These are phyloP conservation scores for Sinocyclocheilus maitianheensis DNA, from an alignment of 2,113 vertebrate species.

Conservation along the genomic window DNA sequence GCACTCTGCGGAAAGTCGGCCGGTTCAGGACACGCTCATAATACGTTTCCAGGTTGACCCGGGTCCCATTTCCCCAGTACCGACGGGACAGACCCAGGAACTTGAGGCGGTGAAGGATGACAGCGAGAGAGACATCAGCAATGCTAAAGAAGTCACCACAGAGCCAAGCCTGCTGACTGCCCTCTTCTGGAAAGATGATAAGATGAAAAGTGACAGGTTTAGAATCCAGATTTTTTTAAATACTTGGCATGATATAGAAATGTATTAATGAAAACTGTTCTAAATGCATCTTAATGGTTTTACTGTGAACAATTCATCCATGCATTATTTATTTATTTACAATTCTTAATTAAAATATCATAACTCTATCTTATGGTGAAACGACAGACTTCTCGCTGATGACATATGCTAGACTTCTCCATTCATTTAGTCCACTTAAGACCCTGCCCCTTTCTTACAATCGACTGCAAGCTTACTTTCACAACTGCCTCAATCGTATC, in stretches of 20 bases:
- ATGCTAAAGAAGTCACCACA: slow-evolving; percentile 96
- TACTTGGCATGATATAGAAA: neutral
- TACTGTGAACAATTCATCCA: too few relatives aligned
- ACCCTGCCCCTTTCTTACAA: too few relatives aligned
- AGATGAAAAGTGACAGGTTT: slow-evolving; percentile 16
- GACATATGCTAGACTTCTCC: too few relatives aligned
- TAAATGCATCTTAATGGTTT: too few relatives aligned
- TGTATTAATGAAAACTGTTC: too few relatives aligned
- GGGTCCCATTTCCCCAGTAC: slow-evolving; percentile 93
- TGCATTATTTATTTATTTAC: too few relatives aligned
- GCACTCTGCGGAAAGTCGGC: slow-evolving; percentile 88
- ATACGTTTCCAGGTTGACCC: slow-evolving; percentile 91
- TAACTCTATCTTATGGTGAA: too few relatives aligned
- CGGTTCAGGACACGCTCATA: slow-evolving; percentile 90
- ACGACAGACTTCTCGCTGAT: too few relatives aligned
- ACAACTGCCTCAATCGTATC: too few relatives aligned
- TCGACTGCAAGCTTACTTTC: too few relatives aligned
- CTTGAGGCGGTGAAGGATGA: slow-evolving; percentile 93
- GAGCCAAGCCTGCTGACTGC: slow-evolving; percentile 86
- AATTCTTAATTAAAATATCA: too few relatives aligned
- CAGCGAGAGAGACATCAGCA: slow-evolving; percentile 91
- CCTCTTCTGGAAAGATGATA: slow-evolving; percentile 82
- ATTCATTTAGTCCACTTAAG: too few relatives aligned
- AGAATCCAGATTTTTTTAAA: neutral
- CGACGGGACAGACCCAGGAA: slow-evolving; percentile 94